These are phyloP conservation scores for Rhynchophorus ferrugineus DNA, from an alignment of 1,140 invertebrate genomes.

Conservation along the genomic window DNA sequence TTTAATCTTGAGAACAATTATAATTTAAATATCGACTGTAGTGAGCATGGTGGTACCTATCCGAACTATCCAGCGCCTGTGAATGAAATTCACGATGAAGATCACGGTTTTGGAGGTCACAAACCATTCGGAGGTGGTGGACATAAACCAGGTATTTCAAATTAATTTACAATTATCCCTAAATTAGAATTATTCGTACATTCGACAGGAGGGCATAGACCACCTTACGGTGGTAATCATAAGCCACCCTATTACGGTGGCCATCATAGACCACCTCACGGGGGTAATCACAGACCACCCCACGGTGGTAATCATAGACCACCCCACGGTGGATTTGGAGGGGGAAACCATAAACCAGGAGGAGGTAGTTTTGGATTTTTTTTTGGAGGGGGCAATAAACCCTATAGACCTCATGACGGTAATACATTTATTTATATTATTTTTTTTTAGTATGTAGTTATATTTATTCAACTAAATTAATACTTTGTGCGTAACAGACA, in stretches of 20 bases:
- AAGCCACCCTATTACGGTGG: background rate
- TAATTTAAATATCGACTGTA: constrained; percentile 20
- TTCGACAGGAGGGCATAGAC: constrained; percentile 1
- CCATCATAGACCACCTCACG: too few species aligned
- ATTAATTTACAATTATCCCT: too few species aligned
- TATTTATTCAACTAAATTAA: background rate
- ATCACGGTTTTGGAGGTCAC: constrained; percentile 6
- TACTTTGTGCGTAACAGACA: background rate
- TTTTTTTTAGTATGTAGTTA: background rate
- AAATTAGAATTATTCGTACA: too few species aligned
- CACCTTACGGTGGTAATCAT: background rate
- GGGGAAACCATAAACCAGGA: background rate
- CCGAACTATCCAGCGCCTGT: constrained; percentile 6
- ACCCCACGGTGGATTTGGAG: background rate
- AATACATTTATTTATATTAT: background rate
- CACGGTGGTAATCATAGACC: constrained; percentile 4
- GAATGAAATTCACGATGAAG: background rate
- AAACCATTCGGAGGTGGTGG: constrained; percentile 12
- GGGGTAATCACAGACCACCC: too few species aligned
- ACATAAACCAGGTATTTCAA: too few species aligned
- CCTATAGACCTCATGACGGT: background rate
- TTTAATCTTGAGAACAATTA: constrained; percentile 20
- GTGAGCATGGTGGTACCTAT: constrained; percentile 9
- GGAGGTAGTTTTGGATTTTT: background rate
- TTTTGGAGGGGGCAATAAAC: background rate